A percentile compares a stretch with the other conserved stretches of the same genome.
Evolutionary conservation across 2,797 vertebrate genomes (phyloP).

Genomic region (Acipenser transmontanus): DNA sequence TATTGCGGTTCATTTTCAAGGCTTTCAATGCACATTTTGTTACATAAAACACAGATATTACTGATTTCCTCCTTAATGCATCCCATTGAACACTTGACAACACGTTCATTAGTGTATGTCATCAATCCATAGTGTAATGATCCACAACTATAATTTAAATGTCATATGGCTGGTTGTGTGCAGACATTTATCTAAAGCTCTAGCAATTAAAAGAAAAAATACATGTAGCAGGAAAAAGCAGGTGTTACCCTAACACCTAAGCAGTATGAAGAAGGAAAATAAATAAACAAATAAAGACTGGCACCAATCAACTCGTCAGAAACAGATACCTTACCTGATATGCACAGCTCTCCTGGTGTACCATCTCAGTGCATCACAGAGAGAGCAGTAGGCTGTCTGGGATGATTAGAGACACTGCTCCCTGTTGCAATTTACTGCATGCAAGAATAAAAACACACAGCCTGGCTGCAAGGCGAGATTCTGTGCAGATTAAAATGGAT

Average conservation of each 20-base stretch:
- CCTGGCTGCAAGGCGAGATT: conserved; percentile 36
- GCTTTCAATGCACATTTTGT: too few relatives aligned
- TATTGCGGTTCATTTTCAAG: too few relatives aligned
- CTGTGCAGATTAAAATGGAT: conserved; percentile 61
- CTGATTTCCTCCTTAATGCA: too few relatives aligned
- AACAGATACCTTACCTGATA: conserved; percentile 74
- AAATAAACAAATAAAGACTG: not conserved
- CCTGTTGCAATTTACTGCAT: conserved; percentile 27
- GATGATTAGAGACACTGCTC: conserved; percentile 24
- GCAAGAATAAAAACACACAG: conserved; percentile 12
- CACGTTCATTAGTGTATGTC: too few relatives aligned
- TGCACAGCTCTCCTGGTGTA: conserved; percentile 90
- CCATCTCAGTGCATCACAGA: conserved; percentile 92
- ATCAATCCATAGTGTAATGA: too few relatives aligned
- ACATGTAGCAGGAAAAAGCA: not conserved
- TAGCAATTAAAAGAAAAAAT: too few relatives aligned
- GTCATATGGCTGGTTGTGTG: too few relatives aligned
- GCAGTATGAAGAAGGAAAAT: not conserved
- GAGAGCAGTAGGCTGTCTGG: conserved; percentile 37
- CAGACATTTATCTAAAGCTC: too few relatives aligned
- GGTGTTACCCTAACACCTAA: too few relatives aligned
- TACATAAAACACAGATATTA: too few relatives aligned
- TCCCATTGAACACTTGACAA: too few relatives aligned
- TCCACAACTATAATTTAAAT: too few relatives aligned
- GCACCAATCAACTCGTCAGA: not conserved